phyloP scores from a whole-genome alignment of 2,797 vertebrate species.

The Columba guinea region DNA sequence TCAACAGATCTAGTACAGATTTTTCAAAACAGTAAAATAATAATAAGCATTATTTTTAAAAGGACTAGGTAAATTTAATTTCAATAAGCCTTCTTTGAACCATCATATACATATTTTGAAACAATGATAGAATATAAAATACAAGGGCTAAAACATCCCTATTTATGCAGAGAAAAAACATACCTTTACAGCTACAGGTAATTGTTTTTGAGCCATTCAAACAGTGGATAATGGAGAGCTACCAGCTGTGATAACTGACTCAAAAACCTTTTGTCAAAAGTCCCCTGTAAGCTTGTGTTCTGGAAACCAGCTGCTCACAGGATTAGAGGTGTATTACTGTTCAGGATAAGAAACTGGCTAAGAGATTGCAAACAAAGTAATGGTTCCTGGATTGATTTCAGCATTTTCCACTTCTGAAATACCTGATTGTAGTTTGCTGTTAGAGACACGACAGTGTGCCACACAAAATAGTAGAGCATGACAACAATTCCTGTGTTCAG shows the following conservation, averaged over 20 bases:
- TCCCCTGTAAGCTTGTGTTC: background rate
- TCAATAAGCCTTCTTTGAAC: background rate
- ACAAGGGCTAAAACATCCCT: background rate
- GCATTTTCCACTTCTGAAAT: background rate
- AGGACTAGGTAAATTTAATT: background rate
- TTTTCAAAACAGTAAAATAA: background rate
- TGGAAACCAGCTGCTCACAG: background rate
- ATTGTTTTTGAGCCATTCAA: background rate
- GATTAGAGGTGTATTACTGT: background rate
- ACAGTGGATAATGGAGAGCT: background rate
- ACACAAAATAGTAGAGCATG: fast-evolving
- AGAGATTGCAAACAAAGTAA: background rate
- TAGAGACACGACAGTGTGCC: background rate
- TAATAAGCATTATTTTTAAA: background rate
- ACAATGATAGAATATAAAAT: background rate
- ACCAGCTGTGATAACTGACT: background rate
- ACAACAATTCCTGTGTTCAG: background rate
- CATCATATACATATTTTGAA: background rate
- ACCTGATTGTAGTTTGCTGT: background rate
- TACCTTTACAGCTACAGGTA: background rate
- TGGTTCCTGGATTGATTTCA: background rate
- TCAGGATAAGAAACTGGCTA: background rate
- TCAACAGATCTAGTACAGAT: background rate
- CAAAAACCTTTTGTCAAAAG: background rate
- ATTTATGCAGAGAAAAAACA: background rate